Conservation (phyloP, 2,888 invertebrate genomes). For the Ctenicera cuprea region DNA sequence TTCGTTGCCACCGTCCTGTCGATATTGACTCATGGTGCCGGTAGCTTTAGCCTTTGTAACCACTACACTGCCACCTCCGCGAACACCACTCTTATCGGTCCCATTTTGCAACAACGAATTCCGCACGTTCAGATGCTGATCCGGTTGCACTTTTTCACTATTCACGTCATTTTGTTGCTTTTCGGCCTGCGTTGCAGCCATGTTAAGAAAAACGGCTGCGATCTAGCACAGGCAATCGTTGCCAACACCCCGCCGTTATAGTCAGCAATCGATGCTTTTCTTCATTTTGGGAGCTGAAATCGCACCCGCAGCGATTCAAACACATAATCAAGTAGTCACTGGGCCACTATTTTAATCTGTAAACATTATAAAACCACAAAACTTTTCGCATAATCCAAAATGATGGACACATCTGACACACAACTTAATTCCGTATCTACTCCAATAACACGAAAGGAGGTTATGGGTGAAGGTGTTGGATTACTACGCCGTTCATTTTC, state of each 20-base stretch:
- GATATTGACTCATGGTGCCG: slow-evolving; percentile 83
- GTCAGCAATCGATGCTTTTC: slow-evolving; percentile 71
- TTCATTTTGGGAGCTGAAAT: slow-evolving; percentile 70
- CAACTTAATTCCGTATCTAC: slow-evolving; percentile 85
- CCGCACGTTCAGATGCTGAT: slow-evolving; percentile 81
- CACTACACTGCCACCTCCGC: slow-evolving; percentile 81
- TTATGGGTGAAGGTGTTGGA: slow-evolving; percentile 84
- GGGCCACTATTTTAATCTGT: slow-evolving; percentile 67
- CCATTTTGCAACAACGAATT: slow-evolving; percentile 85
- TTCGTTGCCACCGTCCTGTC: slow-evolving; percentile 78
- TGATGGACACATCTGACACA: slow-evolving; percentile 81
- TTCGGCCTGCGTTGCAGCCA: slow-evolving; percentile 91
- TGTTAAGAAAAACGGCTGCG: slow-evolving; percentile 77
- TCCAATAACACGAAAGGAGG: slow-evolving; percentile 86
- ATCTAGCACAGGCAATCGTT: slow-evolving; percentile 73
- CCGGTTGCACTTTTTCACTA: slow-evolving; percentile 79
- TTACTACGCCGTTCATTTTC: slow-evolving; percentile 76
- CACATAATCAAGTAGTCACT: slow-evolving; percentile 72
- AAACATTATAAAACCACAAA: slow-evolving; percentile 71
- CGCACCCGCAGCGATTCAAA: slow-evolving; percentile 71
- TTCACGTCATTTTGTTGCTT: slow-evolving; percentile 86
- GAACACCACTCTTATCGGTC: slow-evolving; percentile 83
- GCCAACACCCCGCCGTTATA: slow-evolving; percentile 79
- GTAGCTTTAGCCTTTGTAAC: slow-evolving; percentile 81
- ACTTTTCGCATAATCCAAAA: slow-evolving; percentile 72